phyloP scores from a whole-genome alignment of 2,888 invertebrate species.

The Tiliacea aurago region DNA sequence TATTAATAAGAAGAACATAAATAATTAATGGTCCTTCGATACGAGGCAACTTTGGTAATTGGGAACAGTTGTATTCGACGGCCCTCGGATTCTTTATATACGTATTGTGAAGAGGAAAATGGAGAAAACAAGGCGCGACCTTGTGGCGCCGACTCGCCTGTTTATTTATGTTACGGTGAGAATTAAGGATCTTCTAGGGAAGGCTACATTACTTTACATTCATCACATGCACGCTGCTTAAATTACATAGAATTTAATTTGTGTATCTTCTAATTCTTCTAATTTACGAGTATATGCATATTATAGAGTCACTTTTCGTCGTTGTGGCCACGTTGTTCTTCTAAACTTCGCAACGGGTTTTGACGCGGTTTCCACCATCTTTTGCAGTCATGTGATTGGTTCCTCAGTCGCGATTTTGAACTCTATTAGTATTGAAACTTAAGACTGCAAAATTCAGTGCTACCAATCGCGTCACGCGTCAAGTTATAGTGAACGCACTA shows the following conservation, averaged over 20 bases:
- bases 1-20: constrained; percentile 70
- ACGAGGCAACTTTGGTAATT: constrained; percentile 62
- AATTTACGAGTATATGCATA: not conserved
- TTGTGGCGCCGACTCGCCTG: constrained; percentile 53
- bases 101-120: constrained; percentile 37
- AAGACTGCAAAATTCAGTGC: no score
- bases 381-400: no score
- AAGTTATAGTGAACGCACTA: no score
- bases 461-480: no score
- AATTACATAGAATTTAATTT: not conserved
- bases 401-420: no score
- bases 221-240: not conserved
- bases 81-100: constrained; percentile 51
- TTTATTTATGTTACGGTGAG: constrained; percentile 51
- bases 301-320: not conserved
- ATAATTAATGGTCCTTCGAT: constrained; percentile 69
- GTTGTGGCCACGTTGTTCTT: not conserved
- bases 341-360: not conserved
- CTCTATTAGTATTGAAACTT: no score
- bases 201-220: constrained; percentile 19
- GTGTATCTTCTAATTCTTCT: not conserved
- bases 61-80: constrained; percentile 62
- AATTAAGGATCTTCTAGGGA: constrained; percentile 27
- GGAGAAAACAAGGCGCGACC: constrained; percentile 55
- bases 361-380: not conserved